Conservation (phyloP, 2,113 vertebrate species). For the Ginglymostoma cirratum region DNA sequence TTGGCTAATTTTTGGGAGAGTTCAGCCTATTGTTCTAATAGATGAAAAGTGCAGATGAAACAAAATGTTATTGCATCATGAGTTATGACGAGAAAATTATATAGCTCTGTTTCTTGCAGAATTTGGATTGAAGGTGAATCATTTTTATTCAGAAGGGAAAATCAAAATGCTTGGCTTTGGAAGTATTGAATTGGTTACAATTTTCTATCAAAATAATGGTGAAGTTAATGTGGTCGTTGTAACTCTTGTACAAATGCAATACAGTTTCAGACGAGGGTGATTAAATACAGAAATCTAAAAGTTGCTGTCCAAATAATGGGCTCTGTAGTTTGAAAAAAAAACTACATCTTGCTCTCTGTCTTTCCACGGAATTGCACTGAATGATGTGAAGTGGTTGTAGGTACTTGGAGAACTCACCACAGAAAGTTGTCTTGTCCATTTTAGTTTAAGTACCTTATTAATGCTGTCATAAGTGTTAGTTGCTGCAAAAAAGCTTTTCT, state of each 20-base stretch:
- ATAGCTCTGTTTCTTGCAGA: not conserved
- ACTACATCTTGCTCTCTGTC: not conserved
- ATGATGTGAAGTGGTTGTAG: not conserved
- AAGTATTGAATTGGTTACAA: not conserved
- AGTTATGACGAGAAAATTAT: not conserved
- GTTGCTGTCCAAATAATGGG: not conserved
- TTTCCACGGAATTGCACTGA: not conserved
- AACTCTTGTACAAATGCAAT: not conserved
- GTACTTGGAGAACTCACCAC: not conserved
- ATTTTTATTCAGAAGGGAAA: not conserved
- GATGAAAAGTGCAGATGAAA: not conserved
- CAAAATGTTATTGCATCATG: not conserved
- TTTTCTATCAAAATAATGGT: not conserved
- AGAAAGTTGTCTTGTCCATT: not conserved
- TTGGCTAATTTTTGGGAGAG: no score
- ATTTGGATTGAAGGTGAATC: not conserved
- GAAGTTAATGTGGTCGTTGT: not conserved
- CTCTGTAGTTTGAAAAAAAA: not conserved
- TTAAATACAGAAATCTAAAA: not conserved
- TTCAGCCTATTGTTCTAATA: not conserved
- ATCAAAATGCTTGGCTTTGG: not conserved
- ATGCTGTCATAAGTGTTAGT: not conserved
- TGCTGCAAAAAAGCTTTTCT: not conserved
- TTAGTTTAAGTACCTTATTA: not conserved
- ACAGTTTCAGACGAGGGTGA: not conserved